Evolutionary conservation across 2,113 vertebrate species (phyloP), one percentile per base, ranked within the genome.

Genomic region (Panthera leo): DNA sequence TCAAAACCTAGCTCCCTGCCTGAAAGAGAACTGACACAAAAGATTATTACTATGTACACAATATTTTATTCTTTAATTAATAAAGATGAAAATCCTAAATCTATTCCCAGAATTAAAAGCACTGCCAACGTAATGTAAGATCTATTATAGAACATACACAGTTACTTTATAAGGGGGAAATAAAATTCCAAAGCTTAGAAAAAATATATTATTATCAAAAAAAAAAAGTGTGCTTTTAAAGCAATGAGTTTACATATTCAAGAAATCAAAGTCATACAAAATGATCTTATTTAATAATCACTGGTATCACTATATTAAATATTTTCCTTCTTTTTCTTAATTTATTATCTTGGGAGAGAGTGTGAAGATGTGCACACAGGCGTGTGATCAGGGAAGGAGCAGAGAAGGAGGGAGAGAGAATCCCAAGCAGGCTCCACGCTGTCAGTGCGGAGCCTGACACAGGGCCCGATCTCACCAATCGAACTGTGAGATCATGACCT

Each of bases 261-360:
- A 95, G 53, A 97, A 93, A 55, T 42, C 73, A 89, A 63, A 91
- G 27, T 91, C 76, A 86, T 29, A 95, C 25, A 88, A 95, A 93
- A 55, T 19, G 5, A 39, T 53, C 31, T 82, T 39, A 39, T 39
- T 39, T 55, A 73, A 63, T 83, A 67, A 91, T 78, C 51, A 90
- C 27, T 36, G 71, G 8, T 34, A 51, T 89, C 73, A 96, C 39
- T n/a, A 10, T 29, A 83, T 7, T 93, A 76, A 78, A 91, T 61
- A 76, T 45, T 45, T 45, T 45, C 45, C 45, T 53, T 53, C 16
- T 53, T 58, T 58, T 58, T 58, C 19, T 58, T 19, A 58, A 58
- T 53, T 53, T 19, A 58, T 58, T 58, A 58, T 58, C 55, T 58
- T 58, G 55, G 55, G 55, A 58, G 58, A 61, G 19, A 61, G 58